Evolutionary conservation across 2,113 vertebrate species (phyloP).

Genomic region (Mesembrinibis cayennensis): DNA sequence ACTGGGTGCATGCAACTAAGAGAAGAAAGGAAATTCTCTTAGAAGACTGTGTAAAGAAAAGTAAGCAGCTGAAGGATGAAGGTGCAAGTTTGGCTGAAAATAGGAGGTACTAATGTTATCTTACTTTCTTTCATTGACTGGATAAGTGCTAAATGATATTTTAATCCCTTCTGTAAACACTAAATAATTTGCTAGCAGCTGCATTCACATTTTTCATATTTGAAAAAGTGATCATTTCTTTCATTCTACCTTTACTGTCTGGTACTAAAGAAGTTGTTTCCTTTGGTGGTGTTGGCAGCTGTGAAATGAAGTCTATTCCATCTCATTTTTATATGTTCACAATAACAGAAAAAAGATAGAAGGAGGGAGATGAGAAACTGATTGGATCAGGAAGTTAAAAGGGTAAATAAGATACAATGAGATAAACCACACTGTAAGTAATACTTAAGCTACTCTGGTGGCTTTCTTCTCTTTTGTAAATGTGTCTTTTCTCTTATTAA

Average conservation of each 20-base stretch:
- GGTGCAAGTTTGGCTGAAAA: slow-evolving; percentile 85
- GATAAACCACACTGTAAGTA: neutral
- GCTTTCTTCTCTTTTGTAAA: neutral
- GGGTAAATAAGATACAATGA: neutral
- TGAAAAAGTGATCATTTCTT: neutral
- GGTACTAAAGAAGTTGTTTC: neutral
- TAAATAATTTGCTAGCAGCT: neutral
- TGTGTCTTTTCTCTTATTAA: neutral
- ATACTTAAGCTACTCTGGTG: neutral
- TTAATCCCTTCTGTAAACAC: neutral
- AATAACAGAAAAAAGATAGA: fast-evolving
- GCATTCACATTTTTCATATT: fast-evolving
- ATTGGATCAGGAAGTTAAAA: neutral
- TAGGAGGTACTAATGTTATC: slow-evolving; percentile 77
- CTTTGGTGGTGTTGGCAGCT: neutral
- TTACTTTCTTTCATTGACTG: neutral
- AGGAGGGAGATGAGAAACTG: neutral
- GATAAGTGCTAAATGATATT: neutral
- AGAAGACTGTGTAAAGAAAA: slow-evolving; percentile 82
- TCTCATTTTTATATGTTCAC: neutral
- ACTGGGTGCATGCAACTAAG: slow-evolving; percentile 83
- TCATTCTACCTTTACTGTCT: neutral
- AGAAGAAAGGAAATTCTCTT: slow-evolving; percentile 80
- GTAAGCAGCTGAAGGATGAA: slow-evolving; percentile 87
- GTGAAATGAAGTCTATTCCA: neutral